phyloP scores from a whole-genome alignment of 2,888 invertebrate species.

The Conops quadrifasciatus region DNA sequence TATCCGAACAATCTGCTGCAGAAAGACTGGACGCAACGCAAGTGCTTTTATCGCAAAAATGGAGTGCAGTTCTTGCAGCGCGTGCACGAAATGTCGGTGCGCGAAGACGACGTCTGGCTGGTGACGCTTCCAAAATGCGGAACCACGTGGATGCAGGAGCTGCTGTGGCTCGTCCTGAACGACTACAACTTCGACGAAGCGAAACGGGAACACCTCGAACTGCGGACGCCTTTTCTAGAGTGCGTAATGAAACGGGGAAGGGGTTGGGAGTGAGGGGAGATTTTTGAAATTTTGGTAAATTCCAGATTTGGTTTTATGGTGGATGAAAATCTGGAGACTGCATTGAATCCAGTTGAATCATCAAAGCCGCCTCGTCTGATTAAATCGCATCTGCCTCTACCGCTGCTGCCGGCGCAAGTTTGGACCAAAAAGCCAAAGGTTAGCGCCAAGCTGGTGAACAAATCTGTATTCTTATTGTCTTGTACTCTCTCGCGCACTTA shows the following conservation, averaged over 20 bases:
- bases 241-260: constrained; percentile 37
- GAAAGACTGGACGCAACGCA: constrained; percentile 50
- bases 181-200: constrained; percentile 55
- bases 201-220: constrained; percentile 44
- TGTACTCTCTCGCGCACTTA: too few species aligned
- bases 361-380: constrained; percentile 53
- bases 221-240: constrained; percentile 55
- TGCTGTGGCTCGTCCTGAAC: constrained; percentile 56
- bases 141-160: constrained; percentile 62
- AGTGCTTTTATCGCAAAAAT: constrained; percentile 35
- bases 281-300: not conserved
- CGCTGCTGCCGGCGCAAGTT: constrained; percentile 52
- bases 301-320: constrained; percentile 45
- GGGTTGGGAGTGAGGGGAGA: not conserved
- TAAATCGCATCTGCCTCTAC: constrained; percentile 53
- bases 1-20: constrained; percentile 43
- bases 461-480: too few species aligned
- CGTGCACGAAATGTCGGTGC: constrained; percentile 52
- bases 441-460: not conserved
- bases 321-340: constrained; percentile 35
- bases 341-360: constrained; percentile 38
- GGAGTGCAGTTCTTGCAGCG: constrained; percentile 37
- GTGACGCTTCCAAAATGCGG: constrained; percentile 56
- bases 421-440: constrained; percentile 53
- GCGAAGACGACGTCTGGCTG: constrained; percentile 58